Evolutionary conservation across 2,797 vertebrate genomes (phyloP), one percentile per base, ranked within the genome.

Genomic region (Amphiprion clarkii): DNA sequence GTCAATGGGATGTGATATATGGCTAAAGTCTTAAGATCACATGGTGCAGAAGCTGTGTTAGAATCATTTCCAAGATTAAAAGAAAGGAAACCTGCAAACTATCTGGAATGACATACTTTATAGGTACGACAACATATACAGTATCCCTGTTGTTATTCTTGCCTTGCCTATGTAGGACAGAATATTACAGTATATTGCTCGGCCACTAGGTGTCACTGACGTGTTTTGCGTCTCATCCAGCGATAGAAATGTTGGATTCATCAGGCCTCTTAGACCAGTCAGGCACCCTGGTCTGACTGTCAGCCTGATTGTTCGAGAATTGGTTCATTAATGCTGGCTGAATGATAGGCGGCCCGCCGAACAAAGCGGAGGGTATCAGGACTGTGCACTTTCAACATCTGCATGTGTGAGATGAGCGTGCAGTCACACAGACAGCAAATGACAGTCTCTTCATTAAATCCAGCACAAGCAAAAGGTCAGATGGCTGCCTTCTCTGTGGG

Each of bases 371-470:
- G n/a, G 49, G 5, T 67, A 40, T 70, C 31, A 11, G 9, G 23
- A 31, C n/a, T 49, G 39, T 53, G 23, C 70, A 54, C 52, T 77
- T 71, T 59, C 62, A 80, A 56, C 77, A 87, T 67, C 63, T 71
- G 77, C 68, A 69, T 68, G 72, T 87, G 81, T 79, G 74, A 82
- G 66, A 78, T 17, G 3, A 63, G 64, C 65, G 56, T 39, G 60
- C 53, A 74, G 62, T 84, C 78, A 78, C 71, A 72, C 72, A 86
- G 67, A 65, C 17, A 2, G 65, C 46, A 70, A 88, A 88, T 88
- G 81, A 86, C 86, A 83, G 84, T 79, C 57, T 84, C 81, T 88
- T 92, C 87, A 91, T 91, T 92, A 92, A 91, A 82, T 85, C 51
- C 51, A 25, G 56, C 78, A 71, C 74, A 60, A 79, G 79, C 73